Conservation (phyloP, 2,113 vertebrate species). For the Bufo gargarizans region DNA sequence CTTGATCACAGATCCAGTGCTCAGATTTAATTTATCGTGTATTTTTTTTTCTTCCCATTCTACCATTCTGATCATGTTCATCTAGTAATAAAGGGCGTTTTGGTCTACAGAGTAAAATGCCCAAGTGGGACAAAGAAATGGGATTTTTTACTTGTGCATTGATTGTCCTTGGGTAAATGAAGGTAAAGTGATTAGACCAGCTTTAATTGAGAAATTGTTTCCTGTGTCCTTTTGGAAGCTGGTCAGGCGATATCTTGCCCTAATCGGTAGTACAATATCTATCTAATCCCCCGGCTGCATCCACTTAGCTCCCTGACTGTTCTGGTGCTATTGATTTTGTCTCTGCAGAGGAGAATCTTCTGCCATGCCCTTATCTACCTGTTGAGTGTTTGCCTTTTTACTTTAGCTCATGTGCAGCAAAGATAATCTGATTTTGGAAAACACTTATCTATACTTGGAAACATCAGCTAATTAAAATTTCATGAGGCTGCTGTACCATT, state of each 20-base stretch:
- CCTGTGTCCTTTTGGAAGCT: conserved; percentile 49
- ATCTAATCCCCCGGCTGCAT: conserved; percentile 37
- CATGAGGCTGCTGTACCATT: background rate
- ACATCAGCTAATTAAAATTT: conserved; percentile 29
- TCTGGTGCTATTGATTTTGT: conserved; percentile 45
- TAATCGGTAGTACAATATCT: conserved; percentile 33
- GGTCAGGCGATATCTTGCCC: conserved; percentile 22
- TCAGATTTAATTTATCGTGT: background rate
- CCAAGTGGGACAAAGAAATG: conserved; percentile 38
- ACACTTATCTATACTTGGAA: conserved; percentile 25
- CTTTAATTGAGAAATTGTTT: conserved; percentile 50
- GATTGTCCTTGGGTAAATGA: conserved; percentile 54
- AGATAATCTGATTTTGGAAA: conserved; percentile 50
- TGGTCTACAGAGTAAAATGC: conserved; percentile 45
- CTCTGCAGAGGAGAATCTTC: background rate
- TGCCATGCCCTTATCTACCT: conserved; percentile 51
- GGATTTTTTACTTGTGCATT: conserved; percentile 36
- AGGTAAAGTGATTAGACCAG: conserved; percentile 48
- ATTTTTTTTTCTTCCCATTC: background rate
- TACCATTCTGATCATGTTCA: conserved; percentile 32
- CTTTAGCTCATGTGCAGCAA: conserved; percentile 28
- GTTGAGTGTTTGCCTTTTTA: conserved; percentile 20
- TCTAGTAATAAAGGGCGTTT: conserved; percentile 20
- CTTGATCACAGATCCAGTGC: background rate
- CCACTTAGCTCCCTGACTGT: conserved; percentile 29